Percentiles rank a stretch among this genome's conserved stretches.
phyloP scores from a whole-genome alignment of 1,140 invertebrate species.

The Stratiolaelaps scimitus region DNA sequence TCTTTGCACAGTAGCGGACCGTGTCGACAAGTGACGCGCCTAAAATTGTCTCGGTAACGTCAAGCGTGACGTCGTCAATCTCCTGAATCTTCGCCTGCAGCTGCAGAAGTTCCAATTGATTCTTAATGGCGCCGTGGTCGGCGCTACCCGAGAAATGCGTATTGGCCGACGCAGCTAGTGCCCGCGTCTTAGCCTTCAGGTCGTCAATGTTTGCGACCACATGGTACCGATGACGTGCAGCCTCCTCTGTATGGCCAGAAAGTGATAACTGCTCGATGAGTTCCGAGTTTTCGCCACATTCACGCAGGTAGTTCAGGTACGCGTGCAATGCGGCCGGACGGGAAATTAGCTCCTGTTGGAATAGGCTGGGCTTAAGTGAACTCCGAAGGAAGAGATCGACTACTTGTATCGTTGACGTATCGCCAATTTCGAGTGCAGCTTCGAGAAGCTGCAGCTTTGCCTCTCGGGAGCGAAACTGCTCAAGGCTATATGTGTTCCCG shows the following conservation, averaged over 20 bases:
- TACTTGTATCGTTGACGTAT: constrained; percentile 8
- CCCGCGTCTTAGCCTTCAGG: not conserved
- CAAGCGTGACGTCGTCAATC: not conserved
- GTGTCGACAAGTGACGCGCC: constrained; percentile 22
- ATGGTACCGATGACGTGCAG: not conserved
- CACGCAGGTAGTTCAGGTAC: constrained; percentile 6
- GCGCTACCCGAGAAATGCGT: constrained; percentile 4
- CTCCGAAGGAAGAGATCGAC: constrained; percentile 12
- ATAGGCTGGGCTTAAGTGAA: constrained; percentile 2
- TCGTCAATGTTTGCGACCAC: constrained; percentile 8
- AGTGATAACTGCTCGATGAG: constrained; percentile 16
- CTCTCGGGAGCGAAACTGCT: constrained; percentile 33
- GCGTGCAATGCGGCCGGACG: not conserved
- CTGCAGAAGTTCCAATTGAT: constrained; percentile 2
- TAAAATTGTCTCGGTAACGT: constrained; percentile 5
- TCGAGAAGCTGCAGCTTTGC: constrained; percentile 9
- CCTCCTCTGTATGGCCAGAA: constrained; percentile 2
- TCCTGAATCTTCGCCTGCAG: constrained; percentile 23
- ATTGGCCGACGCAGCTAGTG: not conserved
- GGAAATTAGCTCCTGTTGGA: constrained; percentile 13
- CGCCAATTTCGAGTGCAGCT: not conserved
- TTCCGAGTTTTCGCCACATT: constrained; percentile 7
- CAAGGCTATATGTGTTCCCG: constrained; percentile 30
- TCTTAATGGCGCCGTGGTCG: not conserved
- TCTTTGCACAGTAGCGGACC: constrained; percentile 8